Evolutionary conservation across 2,797 vertebrate genomes (phyloP).

Genomic region (Semotilus atromaculatus): DNA sequence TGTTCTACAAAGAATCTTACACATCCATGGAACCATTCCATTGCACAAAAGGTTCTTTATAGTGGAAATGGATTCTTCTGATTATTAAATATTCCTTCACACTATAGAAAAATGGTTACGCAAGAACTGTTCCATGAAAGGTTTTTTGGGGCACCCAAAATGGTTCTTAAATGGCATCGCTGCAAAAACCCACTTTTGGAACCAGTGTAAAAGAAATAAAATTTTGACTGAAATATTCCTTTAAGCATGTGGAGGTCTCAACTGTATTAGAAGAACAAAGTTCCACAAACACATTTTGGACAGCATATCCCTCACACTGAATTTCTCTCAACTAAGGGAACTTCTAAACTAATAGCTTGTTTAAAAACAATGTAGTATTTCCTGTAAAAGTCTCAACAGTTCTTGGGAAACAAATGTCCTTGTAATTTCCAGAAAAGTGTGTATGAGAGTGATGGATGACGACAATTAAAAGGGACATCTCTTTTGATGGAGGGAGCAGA

Average conservation of each 20-base stretch:
- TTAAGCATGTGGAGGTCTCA: not conserved
- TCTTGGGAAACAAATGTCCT: slow-evolving; percentile 53
- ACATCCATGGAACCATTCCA: too few relatives aligned
- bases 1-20: too few relatives aligned
- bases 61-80: too few relatives aligned
- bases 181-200: too few relatives aligned
- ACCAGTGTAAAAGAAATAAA: not conserved
- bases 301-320: not conserved
- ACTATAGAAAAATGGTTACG: too few relatives aligned
- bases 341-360: slow-evolving; percentile 5
- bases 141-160: too few relatives aligned
- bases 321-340: not conserved
- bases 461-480: slow-evolving; percentile 75
- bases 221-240: not conserved
- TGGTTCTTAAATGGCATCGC: too few relatives aligned
- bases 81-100: too few relatives aligned
- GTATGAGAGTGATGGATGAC: slow-evolving; percentile 71
- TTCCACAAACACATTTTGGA: not conserved
- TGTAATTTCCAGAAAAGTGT: slow-evolving; percentile 65
- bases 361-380: slow-evolving; percentile 22
- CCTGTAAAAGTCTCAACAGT: slow-evolving; percentile 13
- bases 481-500: slow-evolving; percentile 68
- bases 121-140: too few relatives aligned
- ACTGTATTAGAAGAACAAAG: not conserved
- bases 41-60: too few relatives aligned